Percentiles rank a stretch among this genome's conserved stretches.
Conservation (phyloP, 2,113 vertebrate genomes). For the Pelodiscus sinensis region DNA sequence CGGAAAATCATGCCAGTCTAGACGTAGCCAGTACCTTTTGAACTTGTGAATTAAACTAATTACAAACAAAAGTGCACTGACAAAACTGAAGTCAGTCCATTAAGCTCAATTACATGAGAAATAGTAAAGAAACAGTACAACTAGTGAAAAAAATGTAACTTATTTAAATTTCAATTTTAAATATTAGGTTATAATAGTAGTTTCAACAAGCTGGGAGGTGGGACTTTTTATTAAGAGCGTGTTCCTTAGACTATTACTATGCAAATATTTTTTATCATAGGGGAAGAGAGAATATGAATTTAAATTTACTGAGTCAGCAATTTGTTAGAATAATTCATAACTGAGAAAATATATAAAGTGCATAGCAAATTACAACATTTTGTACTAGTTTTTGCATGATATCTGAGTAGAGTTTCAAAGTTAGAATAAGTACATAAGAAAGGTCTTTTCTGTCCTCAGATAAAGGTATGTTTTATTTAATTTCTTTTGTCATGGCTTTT, state of each 20-base stretch:
- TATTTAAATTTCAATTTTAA: background rate
- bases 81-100: background rate
- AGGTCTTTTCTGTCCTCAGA: background rate
- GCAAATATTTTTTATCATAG: background rate
- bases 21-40: no score
- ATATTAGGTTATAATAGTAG: background rate
- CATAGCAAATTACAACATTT: background rate
- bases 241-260: background rate
- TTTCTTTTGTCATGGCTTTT: background rate
- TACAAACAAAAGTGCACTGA: background rate
- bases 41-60: background rate
- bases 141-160: background rate
- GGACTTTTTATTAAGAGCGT: background rate
- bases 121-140: background rate
- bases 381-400: background rate
- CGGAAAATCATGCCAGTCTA: no score
- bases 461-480: background rate
- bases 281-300: background rate
- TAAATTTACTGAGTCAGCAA: background rate
- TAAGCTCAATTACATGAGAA: background rate
- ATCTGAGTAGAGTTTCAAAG: background rate
- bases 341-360: background rate
- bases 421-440: background rate
- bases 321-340: background rate
- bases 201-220: background rate